Evolutionary conservation across 1,140 invertebrate genomes (phyloP), one percentile per base, ranked within the genome.

Genomic region (Drosophila sp.): DNA sequence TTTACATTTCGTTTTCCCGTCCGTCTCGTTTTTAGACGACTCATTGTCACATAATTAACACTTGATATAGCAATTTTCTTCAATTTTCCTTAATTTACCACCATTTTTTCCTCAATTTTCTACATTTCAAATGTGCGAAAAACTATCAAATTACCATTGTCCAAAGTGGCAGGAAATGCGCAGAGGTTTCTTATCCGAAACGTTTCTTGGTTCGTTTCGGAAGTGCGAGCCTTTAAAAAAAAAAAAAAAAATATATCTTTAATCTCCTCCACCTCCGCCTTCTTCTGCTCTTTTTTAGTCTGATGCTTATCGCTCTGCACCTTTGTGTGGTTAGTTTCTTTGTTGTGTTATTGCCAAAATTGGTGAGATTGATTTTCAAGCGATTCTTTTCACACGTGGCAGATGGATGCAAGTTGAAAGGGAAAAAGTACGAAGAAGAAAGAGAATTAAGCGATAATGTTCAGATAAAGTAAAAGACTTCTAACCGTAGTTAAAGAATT

Each of bases 1-100:
- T 18, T 41, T 56, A 41, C 43, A 14, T 13, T 54, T 18, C 25
- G 7, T 29, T 53, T 62, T 50, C 41, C n/a, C 14, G 62, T 32
- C 1, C 41, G 2, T 38, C 54, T 40, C n/a, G 7, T 32, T 66
- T 81, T 77, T 25, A 51, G 57, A 43, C 67, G 53, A 82, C 82
- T 86, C 82, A 87, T 87, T 87, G 82, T 87, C 82, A 89, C 83
- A 87, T 89, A 87, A 87, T 87, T 89, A 87, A 87, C 82, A 89
- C 82, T 87, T 82, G 82, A 87, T 87, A 89, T 79, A 79, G 78
- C 78, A 87, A 48, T 56, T 62, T 67, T 72, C 65, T 53, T 34
- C 8, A 13, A 57, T 76, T 78, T 74, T 43, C 56, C 53, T 16
- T 38, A 56, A 53, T 51, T 46, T 67, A 57, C 16, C 36, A 36